Evolutionary conservation across 1,140 invertebrate genomes (phyloP).

Genomic region (Atta texana): DNA sequence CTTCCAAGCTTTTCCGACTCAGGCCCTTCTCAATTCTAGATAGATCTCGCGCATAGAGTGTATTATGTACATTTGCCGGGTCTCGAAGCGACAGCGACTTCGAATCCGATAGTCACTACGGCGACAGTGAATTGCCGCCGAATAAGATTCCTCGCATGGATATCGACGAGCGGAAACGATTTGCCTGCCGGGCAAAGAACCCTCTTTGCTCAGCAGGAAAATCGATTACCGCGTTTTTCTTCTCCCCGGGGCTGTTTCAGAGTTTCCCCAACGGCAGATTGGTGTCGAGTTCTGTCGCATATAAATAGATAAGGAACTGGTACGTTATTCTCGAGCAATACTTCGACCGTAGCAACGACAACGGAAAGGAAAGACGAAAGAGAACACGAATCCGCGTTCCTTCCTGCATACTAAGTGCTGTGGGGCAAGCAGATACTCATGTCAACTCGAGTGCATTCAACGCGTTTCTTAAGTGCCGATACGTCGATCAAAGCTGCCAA

Average conservation of each 20-base stretch:
- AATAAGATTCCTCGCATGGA: slow-evolving; percentile 74
- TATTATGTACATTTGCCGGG: not conserved
- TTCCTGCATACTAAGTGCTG: slow-evolving; percentile 56
- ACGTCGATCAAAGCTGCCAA: slow-evolving; percentile 21
- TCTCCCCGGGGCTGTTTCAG: slow-evolving; percentile 69
- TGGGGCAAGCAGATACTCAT: not conserved
- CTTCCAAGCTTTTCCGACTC: not conserved
- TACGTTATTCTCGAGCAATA: slow-evolving; percentile 77
- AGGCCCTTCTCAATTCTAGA: slow-evolving; percentile 32
- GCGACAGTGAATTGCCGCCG: slow-evolving; percentile 65
- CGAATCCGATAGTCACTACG: slow-evolving; percentile 37
- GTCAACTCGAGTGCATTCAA: slow-evolving; percentile 19
- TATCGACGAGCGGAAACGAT: slow-evolving; percentile 72
- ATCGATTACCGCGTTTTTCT: slow-evolving; percentile 76
- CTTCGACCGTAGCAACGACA: slow-evolving; percentile 31
- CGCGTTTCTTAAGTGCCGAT: slow-evolving; percentile 22
- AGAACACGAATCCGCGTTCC: slow-evolving; percentile 58
- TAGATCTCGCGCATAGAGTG: slow-evolving; percentile 21
- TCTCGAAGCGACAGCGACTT: slow-evolving; percentile 17
- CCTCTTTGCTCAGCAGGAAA: slow-evolving; percentile 72
- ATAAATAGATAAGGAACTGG: slow-evolving; percentile 80
- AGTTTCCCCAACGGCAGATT: slow-evolving; percentile 68
- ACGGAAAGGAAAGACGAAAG: slow-evolving; percentile 44
- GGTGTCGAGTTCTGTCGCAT: slow-evolving; percentile 78
- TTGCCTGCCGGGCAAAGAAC: slow-evolving; percentile 72